Percentiles rank a stretch among this genome's conserved stretches.
These are phyloP conservation scores for Nephrotoma flavescens DNA, from an alignment of 2,888 invertebrate species.

Conservation along the genomic window DNA sequence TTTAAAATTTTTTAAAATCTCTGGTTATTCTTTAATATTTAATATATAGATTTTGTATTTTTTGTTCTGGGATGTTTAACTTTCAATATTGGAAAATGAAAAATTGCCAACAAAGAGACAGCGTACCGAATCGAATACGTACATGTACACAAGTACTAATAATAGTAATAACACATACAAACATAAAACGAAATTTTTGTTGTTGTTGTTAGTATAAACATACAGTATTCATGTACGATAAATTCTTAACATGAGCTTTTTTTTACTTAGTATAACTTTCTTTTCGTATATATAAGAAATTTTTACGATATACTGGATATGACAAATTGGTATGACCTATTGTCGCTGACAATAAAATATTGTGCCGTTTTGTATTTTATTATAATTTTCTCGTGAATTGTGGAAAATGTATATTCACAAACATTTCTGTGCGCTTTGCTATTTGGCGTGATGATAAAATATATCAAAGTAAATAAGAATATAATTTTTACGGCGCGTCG, in stretches of 20 bases:
- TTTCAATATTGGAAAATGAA: neutral
- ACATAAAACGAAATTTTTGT: neutral
- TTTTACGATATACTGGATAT: neutral
- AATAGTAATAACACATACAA: neutral
- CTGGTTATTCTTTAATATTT: neutral
- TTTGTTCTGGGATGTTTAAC: neutral
- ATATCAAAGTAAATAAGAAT: neutral
- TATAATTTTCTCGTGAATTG: neutral
- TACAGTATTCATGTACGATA: neutral
- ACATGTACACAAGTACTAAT: neutral
- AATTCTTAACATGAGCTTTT: neutral
- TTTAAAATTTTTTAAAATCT: neutral
- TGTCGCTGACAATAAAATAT: neutral
- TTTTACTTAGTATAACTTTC: neutral
- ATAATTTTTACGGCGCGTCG: neutral
- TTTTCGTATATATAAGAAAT: neutral
- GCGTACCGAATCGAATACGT: neutral
- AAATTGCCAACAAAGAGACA: neutral
- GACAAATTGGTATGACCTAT: neutral
- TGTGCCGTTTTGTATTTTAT: neutral
- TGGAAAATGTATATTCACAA: neutral
- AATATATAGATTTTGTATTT: neutral
- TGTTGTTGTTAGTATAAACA: neutral
- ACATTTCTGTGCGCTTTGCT: neutral
- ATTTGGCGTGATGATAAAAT: neutral